Evolutionary conservation across 2,888 invertebrate species (phyloP), one percentile per base, ranked within the genome.

Genomic region (Noctua janthe): DNA sequence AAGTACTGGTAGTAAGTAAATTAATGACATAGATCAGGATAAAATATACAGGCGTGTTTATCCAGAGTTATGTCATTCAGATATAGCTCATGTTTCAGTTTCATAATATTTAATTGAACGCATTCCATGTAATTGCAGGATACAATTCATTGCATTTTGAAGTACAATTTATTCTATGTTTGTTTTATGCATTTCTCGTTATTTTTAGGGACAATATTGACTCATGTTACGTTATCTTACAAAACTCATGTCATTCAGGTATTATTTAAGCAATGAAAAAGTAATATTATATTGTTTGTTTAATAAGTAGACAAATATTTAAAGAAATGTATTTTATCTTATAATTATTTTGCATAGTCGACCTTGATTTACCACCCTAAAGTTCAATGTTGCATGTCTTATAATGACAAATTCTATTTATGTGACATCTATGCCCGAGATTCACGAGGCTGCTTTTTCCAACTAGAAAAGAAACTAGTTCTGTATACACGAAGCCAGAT

Each of bases 301-400:
- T 79, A 4, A 5, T 81, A 76, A 51, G 67, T 82, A 76, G 80
- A 56, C 66, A 82, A 82, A 86, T 86, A 79, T 87, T 80, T 76
- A 84, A 76, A 74, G 56, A 87, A 87, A 87, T 80, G 69, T 87
- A 80, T 82, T 75, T 86, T 64, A 82, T 86, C 76, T 76, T 49
- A 17, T 70, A 49, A 29, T 15, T n/a, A 47, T 47, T 69, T 47
- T n/a, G n/a, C 39, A 47, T 47, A 69, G n/a, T 69, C 47, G 69
- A 47, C 47, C 17, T 69, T 67, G 43, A 6, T 13, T 43, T 43
- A 67, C 7, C 15, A 3, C n/a, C 15, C 0, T n/a, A 69, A n/a
- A 39, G 69, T 47, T 69, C 47, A 69, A 69, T 47, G 15, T 69
- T 13, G 11, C 20, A 2, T 69, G 47, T n/a, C 15, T 69, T 69